phyloP scores from a whole-genome alignment of 2,113 vertebrate genomes.

The Xiphophorus couchianus region DNA sequence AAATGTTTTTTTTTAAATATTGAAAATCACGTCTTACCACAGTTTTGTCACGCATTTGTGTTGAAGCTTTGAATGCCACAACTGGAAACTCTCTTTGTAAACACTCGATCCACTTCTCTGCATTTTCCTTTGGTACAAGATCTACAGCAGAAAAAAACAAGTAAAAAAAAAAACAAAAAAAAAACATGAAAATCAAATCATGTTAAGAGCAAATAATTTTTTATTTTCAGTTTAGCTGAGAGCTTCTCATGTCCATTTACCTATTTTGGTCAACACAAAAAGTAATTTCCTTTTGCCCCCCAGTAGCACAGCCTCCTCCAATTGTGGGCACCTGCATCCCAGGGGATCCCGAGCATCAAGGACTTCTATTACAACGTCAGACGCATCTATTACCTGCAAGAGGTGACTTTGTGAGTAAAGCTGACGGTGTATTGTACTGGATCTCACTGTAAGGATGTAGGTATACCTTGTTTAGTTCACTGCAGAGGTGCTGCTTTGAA shows the following conservation, averaged over 20 bases:
- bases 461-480: constrained; percentile 89
- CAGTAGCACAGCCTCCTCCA: constrained; percentile 85
- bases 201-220: neutral
- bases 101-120: constrained; percentile 86
- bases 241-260: constrained; percentile 70
- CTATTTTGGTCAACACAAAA: constrained; percentile 92
- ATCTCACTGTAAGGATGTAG: neutral
- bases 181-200: neutral
- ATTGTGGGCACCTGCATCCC: constrained; percentile 90
- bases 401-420: neutral
- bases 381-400: constrained; percentile 88
- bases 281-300: constrained; percentile 86
- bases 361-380: constrained; percentile 90
- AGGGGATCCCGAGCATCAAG: constrained; percentile 96
- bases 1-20: neutral
- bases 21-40: constrained; percentile 68
- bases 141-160: constrained; percentile 75
- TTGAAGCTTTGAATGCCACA: constrained; percentile 88
- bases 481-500: constrained; percentile 82
- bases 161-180: neutral
- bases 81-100: constrained; percentile 89
- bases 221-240: neutral
- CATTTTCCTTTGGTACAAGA: constrained; percentile 89
- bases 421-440: neutral
- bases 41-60: constrained; percentile 78